Evolutionary conservation across 2,888 invertebrate genomes (phyloP).

Genomic region (Yponomeuta cagnagella): DNA sequence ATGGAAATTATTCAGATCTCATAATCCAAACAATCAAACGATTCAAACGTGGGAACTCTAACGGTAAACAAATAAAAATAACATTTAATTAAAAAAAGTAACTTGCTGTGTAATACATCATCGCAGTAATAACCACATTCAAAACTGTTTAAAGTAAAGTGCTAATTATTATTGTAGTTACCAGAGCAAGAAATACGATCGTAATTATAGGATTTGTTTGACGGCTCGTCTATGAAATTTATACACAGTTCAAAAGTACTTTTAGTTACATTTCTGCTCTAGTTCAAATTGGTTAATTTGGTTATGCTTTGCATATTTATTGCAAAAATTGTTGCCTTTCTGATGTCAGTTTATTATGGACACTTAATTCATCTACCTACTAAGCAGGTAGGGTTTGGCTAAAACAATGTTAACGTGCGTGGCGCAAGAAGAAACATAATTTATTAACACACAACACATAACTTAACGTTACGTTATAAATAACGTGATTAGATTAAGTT

Average conservation of each 20-base stretch:
- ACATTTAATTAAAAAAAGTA: neutral
- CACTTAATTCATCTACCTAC: no score
- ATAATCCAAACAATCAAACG: constrained; percentile 1
- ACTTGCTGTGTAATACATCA: neutral
- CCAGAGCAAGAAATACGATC: neutral
- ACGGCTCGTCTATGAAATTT: neutral
- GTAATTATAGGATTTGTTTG: neutral
- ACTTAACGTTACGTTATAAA: no score
- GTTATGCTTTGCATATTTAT: no score
- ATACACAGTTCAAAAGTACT: neutral
- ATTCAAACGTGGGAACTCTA: neutral
- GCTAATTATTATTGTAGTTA: constrained; percentile 2
- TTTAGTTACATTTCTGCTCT: no score
- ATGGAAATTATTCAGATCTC: neutral
- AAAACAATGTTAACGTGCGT: no score
- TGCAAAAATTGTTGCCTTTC: no score
- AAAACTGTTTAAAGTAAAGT: neutral
- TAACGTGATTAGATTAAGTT: no score
- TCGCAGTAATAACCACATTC: neutral
- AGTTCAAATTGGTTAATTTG: no score
- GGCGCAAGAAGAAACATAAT: no score
- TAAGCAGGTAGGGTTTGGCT: no score
- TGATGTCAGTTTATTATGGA: no score
- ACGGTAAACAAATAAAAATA: neutral
- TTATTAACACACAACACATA: no score